phyloP scores from a whole-genome alignment of 1,140 invertebrate species.

The Drosophila yakuba region DNA sequence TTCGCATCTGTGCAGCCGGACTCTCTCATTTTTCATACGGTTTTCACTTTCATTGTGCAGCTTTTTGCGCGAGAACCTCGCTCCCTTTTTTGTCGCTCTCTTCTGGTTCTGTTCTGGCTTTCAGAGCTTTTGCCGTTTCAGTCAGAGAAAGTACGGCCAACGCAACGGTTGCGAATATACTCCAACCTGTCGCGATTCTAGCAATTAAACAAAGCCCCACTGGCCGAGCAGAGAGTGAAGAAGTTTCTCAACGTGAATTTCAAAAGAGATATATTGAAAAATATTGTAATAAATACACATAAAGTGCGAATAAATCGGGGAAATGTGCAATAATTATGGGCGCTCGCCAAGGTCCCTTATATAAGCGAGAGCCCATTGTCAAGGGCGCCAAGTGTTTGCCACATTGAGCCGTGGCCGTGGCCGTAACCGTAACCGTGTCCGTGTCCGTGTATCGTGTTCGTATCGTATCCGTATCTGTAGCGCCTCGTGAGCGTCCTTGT shows the following conservation, averaged over 20 bases:
- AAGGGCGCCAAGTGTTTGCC: slow-evolving; percentile 52
- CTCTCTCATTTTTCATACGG: slow-evolving; percentile 42
- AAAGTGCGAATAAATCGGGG: slow-evolving; percentile 6
- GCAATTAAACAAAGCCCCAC: slow-evolving; percentile 36
- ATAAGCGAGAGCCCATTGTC: slow-evolving; percentile 55
- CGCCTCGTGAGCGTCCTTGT: slow-evolving; percentile 62
- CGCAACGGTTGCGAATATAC: slow-evolving; percentile 63
- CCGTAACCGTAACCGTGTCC: slow-evolving; percentile 43
- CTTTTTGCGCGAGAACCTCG: slow-evolving; percentile 38
- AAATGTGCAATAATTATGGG: slow-evolving; percentile 58
- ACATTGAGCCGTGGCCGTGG: slow-evolving; percentile 57
- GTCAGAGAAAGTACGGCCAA: slow-evolving; percentile 78
- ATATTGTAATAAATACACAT: neutral
- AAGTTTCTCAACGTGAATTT: slow-evolving; percentile 8
- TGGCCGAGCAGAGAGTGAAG: slow-evolving; percentile 16
- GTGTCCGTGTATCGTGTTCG: slow-evolving; percentile 34
- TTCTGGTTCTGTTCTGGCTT: slow-evolving; percentile 46
- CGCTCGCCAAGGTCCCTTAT: slow-evolving; percentile 39
- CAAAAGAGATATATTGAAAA: neutral
- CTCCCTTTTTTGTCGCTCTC: slow-evolving; percentile 15
- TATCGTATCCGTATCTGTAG: slow-evolving; percentile 9
- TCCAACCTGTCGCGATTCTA: slow-evolving; percentile 30
- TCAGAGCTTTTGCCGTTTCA: slow-evolving; percentile 63
- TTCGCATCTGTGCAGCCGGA: slow-evolving; percentile 1
- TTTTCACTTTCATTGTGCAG: slow-evolving; percentile 82